Conservation (phyloP, 1,140 invertebrate genomes). For the Drosophila lacteicornis region DNA sequence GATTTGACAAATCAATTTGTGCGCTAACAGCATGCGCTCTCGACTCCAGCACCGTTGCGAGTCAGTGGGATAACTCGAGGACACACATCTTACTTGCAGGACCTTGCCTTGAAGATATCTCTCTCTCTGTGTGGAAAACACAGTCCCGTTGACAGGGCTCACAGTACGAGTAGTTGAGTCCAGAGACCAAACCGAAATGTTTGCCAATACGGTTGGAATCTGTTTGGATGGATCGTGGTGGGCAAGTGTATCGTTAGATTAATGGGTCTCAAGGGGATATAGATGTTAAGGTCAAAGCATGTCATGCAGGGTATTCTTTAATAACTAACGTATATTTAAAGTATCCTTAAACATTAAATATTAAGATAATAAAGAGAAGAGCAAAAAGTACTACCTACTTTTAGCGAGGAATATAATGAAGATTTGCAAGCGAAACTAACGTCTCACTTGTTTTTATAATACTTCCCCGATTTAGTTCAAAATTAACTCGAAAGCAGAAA, state of each 20-base stretch:
- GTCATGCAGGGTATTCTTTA: neutral
- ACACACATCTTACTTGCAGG: neutral
- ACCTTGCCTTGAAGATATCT: neutral
- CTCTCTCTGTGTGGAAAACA: too few relatives aligned
- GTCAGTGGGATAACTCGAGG: constrained; percentile 58
- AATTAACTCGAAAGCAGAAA: neutral
- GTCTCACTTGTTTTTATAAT: too few relatives aligned
- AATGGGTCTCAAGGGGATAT: constrained; percentile 5
- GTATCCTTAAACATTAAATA: too few relatives aligned
- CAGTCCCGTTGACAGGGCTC: constrained; percentile 42
- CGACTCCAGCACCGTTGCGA: constrained; percentile 32
- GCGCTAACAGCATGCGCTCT: constrained; percentile 75
- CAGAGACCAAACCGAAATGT: constrained; percentile 73
- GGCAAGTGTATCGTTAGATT: constrained; percentile 19
- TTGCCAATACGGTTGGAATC: constrained; percentile 62
- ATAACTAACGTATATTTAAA: neutral
- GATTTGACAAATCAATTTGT: constrained; percentile 81
- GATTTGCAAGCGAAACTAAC: too few relatives aligned
- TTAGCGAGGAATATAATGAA: too few relatives aligned
- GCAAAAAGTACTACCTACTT: too few relatives aligned
- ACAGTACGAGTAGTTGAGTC: constrained; percentile 62
- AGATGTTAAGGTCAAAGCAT: neutral
- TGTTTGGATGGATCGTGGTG: constrained; percentile 42
- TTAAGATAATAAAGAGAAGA: too few relatives aligned
- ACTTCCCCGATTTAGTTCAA: too few relatives aligned